Evolutionary conservation across 53 echinoderm and acorn worm genomes (phyloP).

Genomic region (Holothuria leucospilota): DNA sequence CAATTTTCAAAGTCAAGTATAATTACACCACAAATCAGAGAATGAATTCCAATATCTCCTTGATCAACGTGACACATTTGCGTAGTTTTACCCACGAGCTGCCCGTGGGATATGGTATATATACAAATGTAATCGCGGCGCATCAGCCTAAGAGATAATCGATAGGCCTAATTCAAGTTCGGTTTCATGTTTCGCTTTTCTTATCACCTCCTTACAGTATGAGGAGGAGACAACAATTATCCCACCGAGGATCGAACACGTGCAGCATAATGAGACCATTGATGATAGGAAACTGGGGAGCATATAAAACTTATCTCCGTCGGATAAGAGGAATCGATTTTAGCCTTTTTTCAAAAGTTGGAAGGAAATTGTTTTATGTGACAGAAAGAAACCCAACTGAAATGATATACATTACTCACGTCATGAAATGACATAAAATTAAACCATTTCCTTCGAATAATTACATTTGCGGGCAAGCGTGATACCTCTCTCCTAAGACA

Average conservation of each 20-base stretch:
- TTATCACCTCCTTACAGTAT: not conserved
- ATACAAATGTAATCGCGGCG: too few species aligned
- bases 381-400: not conserved
- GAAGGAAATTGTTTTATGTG: not conserved
- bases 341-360: not conserved
- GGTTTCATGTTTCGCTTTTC: too few species aligned
- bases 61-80: not conserved
- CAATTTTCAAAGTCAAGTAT: slow-evolving; percentile 21
- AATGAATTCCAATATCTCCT: not conserved
- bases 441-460: slow-evolving; percentile 30
- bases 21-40: slow-evolving; percentile 29
- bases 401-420: slow-evolving; percentile 22
- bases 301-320: slow-evolving; percentile 11
- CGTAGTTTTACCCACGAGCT: not conserved
- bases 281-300: not conserved
- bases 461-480: slow-evolving; percentile 21
- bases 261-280: not conserved
- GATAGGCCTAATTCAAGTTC: slow-evolving; percentile 42
- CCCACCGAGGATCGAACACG: slow-evolving; percentile 10
- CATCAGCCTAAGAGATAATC: slow-evolving; percentile 1
- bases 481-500: not conserved
- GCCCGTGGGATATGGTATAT: not conserved
- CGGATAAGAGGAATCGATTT: slow-evolving; percentile 30
- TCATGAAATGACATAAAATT: slow-evolving; percentile 22
- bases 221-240: slow-evolving; percentile 29